These are phyloP conservation scores for Strigamia transsilvanica DNA, from an alignment of 2,888 invertebrate species.

Conservation along the genomic window DNA sequence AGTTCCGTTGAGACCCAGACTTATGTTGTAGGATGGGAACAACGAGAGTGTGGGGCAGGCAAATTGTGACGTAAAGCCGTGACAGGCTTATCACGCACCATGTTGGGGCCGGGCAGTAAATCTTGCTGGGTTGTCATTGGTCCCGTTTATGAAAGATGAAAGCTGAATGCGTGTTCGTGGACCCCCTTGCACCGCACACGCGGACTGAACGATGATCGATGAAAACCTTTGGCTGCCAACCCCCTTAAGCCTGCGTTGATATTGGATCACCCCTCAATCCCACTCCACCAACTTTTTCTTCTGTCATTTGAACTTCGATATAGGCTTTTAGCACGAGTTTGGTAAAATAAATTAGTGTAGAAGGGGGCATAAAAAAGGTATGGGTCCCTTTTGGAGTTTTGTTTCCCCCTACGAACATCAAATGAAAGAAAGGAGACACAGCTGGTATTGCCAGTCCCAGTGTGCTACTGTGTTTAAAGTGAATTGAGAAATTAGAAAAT, in stretches of 20 bases:
- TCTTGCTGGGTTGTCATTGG: slow-evolving; percentile 52
- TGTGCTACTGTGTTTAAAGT: background rate
- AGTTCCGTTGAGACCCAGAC: slow-evolving; percentile 41
- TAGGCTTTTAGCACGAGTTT: slow-evolving; percentile 7
- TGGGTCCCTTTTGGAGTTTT: background rate
- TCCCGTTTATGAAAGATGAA: slow-evolving; percentile 54
- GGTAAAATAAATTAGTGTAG: background rate
- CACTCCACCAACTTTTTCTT: slow-evolving; percentile 35
- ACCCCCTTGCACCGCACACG: slow-evolving; percentile 51
- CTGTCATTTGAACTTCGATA: slow-evolving; percentile 16
- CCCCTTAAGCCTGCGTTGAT: slow-evolving; percentile 41
- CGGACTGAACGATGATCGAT: slow-evolving; percentile 51
- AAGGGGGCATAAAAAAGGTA: background rate
- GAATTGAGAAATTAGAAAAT: slow-evolving; percentile 39
- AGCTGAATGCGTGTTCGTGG: slow-evolving; percentile 40
- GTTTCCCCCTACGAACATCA: background rate
- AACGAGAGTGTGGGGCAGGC: slow-evolving; percentile 51
- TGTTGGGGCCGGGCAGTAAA: slow-evolving; percentile 52
- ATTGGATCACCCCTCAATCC: slow-evolving; percentile 51
- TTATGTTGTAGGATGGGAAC: slow-evolving; percentile 33
- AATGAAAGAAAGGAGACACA: slow-evolving; percentile 5
- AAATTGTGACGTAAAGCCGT: slow-evolving; percentile 54
- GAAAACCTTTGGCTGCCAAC: slow-evolving; percentile 41
- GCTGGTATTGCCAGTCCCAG: slow-evolving; percentile 1
- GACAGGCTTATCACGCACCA: slow-evolving; percentile 54